Conservation (phyloP, 1,140 invertebrate species). For the Eupristina koningsbergeri region DNA sequence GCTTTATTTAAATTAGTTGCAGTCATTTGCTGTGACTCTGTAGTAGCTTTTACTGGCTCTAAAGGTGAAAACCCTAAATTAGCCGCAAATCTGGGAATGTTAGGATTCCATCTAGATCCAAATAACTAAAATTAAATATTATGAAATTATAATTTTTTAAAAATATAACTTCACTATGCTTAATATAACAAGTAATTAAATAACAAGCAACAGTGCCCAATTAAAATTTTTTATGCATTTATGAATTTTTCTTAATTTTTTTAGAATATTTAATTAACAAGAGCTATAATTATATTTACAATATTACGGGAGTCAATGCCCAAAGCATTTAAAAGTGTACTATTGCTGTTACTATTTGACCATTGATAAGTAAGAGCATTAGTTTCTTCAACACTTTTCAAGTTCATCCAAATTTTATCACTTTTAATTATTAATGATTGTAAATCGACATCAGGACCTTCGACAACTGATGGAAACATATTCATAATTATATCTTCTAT, state of each 20-base stretch:
- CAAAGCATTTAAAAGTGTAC: slow-evolving; percentile 79
- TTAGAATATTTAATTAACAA: neutral
- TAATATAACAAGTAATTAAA: no score
- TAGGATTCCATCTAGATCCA: slow-evolving; percentile 83
- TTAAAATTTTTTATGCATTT: neutral
- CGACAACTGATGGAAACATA: slow-evolving; percentile 63
- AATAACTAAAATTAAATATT: slow-evolving; percentile 76
- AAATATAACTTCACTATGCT: neutral
- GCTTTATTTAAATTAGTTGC: slow-evolving; percentile 61
- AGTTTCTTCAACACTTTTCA: slow-evolving; percentile 79
- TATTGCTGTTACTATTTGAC: slow-evolving; percentile 81
- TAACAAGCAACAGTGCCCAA: no score
- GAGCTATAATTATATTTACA: slow-evolving; percentile 75
- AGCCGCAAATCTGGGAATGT: slow-evolving; percentile 85
- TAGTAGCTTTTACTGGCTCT: slow-evolving; percentile 80
- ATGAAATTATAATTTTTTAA: neutral
- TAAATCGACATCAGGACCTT: slow-evolving; percentile 59
- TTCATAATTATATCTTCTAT: slow-evolving; percentile 69
- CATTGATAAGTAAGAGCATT: slow-evolving; percentile 82
- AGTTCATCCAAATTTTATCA: slow-evolving; percentile 72
- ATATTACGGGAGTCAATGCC: slow-evolving; percentile 89
- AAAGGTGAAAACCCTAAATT: slow-evolving; percentile 83
- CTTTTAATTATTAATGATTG: slow-evolving; percentile 61
- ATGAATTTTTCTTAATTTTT: neutral
- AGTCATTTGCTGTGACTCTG: slow-evolving; percentile 56